These are phyloP conservation scores for Pollachius pollachius DNA, from an alignment of 2,113 vertebrate genomes.

Conservation along the genomic window DNA sequence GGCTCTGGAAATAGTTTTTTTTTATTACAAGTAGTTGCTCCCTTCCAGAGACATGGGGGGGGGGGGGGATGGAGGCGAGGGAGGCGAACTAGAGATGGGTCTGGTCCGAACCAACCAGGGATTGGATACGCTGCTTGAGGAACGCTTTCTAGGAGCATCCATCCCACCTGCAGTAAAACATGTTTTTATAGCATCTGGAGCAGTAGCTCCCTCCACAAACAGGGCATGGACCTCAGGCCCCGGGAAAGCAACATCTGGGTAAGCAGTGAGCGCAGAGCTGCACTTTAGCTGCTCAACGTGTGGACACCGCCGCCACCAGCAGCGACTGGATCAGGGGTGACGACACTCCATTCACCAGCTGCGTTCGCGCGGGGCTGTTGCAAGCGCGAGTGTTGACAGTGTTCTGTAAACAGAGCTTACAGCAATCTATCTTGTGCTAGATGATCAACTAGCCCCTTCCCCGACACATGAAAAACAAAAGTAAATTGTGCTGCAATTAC, in stretches of 20 bases:
- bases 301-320: too few species aligned
- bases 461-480: slow-evolving; percentile 11
- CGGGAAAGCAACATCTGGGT: too few species aligned
- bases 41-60: slow-evolving; percentile 32
- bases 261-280: too few species aligned
- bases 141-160: neutral
- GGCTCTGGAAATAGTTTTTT: slow-evolving; percentile 60
- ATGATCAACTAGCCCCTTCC: neutral
- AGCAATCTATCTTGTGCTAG: neutral
- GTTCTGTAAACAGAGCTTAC: neutral
- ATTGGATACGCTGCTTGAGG: slow-evolving; percentile 8
- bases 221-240: too few species aligned
- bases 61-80: slow-evolving; percentile 1
- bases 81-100: neutral
- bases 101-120: neutral
- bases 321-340: too few species aligned
- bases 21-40: slow-evolving; percentile 44
- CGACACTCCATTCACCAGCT: slow-evolving; percentile 41
- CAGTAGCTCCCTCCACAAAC: too few species aligned
- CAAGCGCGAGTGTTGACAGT: neutral
- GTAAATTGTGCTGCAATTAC: slow-evolving; percentile 44
- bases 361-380: neutral
- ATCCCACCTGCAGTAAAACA: slow-evolving; percentile 8
- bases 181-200: slow-evolving; percentile 28
- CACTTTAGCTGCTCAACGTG: too few species aligned